Evolutionary conservation across 2,797 vertebrate genomes (phyloP).

Genomic region (Prionace glauca): DNA sequence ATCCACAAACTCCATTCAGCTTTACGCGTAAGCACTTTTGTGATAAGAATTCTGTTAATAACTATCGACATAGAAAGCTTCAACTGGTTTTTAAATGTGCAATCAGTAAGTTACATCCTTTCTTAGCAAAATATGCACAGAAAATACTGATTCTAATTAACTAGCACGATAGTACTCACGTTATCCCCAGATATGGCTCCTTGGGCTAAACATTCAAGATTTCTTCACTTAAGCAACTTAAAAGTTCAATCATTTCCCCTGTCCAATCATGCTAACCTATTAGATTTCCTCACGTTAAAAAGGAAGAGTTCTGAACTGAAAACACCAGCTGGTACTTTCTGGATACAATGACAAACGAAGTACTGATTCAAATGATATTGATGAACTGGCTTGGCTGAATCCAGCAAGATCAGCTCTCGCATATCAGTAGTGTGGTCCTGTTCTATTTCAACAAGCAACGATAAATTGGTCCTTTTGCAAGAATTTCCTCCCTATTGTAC

Average conservation of each 20-base stretch:
- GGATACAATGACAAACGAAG: background rate
- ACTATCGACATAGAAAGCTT: background rate
- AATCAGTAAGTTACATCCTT: background rate
- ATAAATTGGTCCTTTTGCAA: no score
- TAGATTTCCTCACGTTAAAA: background rate
- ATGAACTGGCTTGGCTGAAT: background rate
- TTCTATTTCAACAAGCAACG: background rate
- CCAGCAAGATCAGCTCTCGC: background rate
- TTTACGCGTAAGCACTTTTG: background rate
- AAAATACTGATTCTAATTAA: background rate
- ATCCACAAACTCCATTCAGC: background rate
- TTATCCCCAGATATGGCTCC: background rate
- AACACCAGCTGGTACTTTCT: background rate
- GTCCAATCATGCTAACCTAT: background rate
- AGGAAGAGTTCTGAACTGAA: background rate
- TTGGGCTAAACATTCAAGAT: background rate
- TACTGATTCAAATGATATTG: background rate
- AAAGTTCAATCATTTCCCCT: background rate
- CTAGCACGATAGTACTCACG: background rate
- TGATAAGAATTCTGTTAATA: conserved; percentile 12
- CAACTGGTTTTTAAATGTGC: background rate
- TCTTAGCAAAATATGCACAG: background rate
- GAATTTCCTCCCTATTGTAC: no score
- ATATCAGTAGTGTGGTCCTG: background rate
- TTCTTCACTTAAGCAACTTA: background rate